These are phyloP conservation scores for Parnassius glacialis DNA, from an alignment of 2,888 invertebrate species.

Conservation along the genomic window DNA sequence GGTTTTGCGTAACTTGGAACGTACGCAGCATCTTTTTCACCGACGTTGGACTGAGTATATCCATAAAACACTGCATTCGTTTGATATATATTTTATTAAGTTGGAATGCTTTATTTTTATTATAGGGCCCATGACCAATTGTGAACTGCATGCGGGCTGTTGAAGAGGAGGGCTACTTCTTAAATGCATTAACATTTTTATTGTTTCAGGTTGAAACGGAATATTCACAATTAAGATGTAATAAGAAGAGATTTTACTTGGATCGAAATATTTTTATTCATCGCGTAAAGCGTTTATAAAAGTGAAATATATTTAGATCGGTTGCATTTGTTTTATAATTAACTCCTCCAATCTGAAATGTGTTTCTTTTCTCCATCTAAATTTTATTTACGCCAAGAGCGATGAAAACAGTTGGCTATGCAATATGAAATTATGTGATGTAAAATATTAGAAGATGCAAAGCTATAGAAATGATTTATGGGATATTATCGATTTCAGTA, in stretches of 20 bases:
- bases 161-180: too few relatives aligned
- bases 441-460: background rate
- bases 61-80: too few relatives aligned
- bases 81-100: too few relatives aligned
- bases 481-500: background rate
- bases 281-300: background rate
- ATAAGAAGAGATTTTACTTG: conserved; percentile 2
- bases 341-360: too few relatives aligned
- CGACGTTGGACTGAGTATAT: too few relatives aligned
- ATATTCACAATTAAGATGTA: conserved; percentile 19
- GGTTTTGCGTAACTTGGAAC: too few relatives aligned
- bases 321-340: background rate
- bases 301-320: background rate
- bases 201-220: conserved; percentile 36
- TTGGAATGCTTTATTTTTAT: too few relatives aligned
- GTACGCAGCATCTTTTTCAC: too few relatives aligned
- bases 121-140: too few relatives aligned
- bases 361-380: background rate
- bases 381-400: background rate
- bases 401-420: background rate
- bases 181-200: background rate
- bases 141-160: too few relatives aligned
- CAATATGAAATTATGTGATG: background rate
- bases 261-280: background rate
- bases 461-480: background rate